Percentiles rank a stretch among this genome's conserved stretches.
Evolutionary conservation across 1,140 invertebrate species (phyloP).

Genomic region (Pomphorhynchus laevis): DNA sequence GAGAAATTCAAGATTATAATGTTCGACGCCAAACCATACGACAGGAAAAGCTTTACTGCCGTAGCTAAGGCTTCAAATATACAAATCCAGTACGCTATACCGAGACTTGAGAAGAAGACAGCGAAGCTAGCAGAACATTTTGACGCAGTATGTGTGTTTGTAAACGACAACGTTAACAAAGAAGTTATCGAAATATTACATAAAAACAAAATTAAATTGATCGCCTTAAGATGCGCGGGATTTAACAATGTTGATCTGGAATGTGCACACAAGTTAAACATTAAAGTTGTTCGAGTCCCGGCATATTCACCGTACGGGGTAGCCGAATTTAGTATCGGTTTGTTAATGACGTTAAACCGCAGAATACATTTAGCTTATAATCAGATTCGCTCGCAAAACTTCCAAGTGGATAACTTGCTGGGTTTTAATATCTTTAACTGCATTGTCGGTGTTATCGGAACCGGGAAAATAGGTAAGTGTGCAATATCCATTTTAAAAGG

Average conservation of each 20-base stretch:
- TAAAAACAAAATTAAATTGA: background rate
- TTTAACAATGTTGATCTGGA: constrained; percentile 7
- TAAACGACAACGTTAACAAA: constrained; percentile 5
- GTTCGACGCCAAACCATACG: constrained; percentile 7
- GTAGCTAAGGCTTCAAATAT: background rate
- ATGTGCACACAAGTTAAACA: background rate
- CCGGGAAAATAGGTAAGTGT: constrained; percentile 5
- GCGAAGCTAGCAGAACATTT: background rate
- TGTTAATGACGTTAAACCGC: constrained; percentile 1
- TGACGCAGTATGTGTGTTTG: constrained; percentile 5
- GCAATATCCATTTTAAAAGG: constrained; percentile 3
- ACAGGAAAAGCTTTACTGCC: background rate
- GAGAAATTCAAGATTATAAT: constrained; percentile 6
- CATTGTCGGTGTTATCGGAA: constrained; percentile 7
- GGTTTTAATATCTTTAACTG: constrained; percentile 6
- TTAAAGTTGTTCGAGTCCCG: constrained; percentile 6
- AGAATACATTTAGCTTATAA: constrained; percentile 3
- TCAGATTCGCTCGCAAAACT: background rate
- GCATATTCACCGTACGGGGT: constrained; percentile 3
- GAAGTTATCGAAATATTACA: constrained; percentile 3
- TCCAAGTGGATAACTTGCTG: background rate
- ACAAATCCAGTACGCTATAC: background rate
- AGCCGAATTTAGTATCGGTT: constrained; percentile 4
- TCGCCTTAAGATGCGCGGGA: constrained; percentile 5
- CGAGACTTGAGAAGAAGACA: constrained; percentile 2